Evolutionary conservation across 1,140 invertebrate species (phyloP).

Genomic region (Venustaconcha ellipsiformis): DNA sequence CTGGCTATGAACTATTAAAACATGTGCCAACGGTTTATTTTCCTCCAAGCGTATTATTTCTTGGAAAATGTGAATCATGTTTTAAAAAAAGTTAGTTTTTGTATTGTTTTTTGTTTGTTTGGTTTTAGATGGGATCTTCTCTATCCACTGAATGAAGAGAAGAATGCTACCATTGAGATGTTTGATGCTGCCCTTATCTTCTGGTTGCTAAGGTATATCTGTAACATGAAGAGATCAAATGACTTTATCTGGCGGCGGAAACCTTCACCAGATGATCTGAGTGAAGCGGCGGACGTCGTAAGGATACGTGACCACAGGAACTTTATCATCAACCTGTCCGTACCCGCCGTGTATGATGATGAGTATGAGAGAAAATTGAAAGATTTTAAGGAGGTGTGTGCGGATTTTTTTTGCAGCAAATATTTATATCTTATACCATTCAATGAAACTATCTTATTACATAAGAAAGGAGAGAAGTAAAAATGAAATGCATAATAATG

Average conservation of each 20-base stretch:
- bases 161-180: conserved; percentile 7
- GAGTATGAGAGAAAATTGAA: conserved; percentile 28
- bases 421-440: no score
- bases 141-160: conserved; percentile 28
- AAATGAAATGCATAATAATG: no score
- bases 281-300: conserved; percentile 22
- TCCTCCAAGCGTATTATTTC: background rate
- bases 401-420: no score
- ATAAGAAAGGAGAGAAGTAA: no score
- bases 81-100: background rate
- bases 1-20: background rate
- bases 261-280: conserved; percentile 22
- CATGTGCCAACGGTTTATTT: background rate
- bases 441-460: no score
- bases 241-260: conserved; percentile 32
- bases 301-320: conserved; percentile 23
- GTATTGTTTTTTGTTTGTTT: background rate
- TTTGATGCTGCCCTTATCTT: conserved; percentile 26
- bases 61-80: background rate
- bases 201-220: conserved; percentile 29
- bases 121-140: conserved; percentile 20
- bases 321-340: conserved; percentile 26
- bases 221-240: conserved; percentile 22
- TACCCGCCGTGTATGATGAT: conserved; percentile 25
- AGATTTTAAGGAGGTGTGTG: conserved; percentile 19